phyloP scores from a whole-genome alignment of 2,888 invertebrate species.

The Rhyacophila evoluta region DNA sequence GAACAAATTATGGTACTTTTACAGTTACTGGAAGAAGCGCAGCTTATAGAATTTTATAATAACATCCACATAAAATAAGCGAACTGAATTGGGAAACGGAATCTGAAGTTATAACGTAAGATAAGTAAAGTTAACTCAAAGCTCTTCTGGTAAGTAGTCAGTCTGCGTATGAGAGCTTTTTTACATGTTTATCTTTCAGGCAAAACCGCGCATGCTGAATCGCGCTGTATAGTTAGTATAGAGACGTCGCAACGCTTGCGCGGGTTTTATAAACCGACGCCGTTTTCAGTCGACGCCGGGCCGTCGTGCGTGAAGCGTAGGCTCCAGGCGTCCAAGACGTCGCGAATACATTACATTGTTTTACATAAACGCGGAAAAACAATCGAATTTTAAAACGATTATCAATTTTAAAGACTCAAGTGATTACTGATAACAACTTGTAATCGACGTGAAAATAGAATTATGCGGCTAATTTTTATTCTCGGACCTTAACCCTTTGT shows the following conservation, averaged over 20 bases:
- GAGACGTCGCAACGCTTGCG: conserved; percentile 30
- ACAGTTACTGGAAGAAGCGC: too few species aligned
- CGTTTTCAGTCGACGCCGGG: conserved; percentile 51
- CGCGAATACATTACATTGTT: neutral
- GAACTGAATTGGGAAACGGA: too few species aligned
- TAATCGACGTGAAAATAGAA: too few species aligned
- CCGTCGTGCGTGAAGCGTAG: conserved; percentile 41
- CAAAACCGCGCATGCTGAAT: conserved; percentile 8
- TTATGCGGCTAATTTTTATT: too few species aligned
- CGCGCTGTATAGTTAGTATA: neutral
- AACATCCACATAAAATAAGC: too few species aligned
- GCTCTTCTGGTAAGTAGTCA: neutral
- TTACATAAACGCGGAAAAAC: neutral
- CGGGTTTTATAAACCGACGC: neutral
- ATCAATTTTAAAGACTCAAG: too few species aligned
- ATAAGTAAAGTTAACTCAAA: neutral
- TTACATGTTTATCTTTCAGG: conserved; percentile 1
- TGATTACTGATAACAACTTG: too few species aligned
- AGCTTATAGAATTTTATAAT: too few species aligned
- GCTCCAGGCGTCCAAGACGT: neutral
- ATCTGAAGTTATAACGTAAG: too few species aligned
- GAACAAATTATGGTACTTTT: too few species aligned
- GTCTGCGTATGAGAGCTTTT: conserved; percentile 8
- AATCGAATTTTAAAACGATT: neutral
- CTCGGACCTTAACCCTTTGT: neutral